Percentiles rank a stretch among this genome's conserved stretches.
Conservation (phyloP, 2,888 invertebrate genomes). For the Julus scanicus region DNA sequence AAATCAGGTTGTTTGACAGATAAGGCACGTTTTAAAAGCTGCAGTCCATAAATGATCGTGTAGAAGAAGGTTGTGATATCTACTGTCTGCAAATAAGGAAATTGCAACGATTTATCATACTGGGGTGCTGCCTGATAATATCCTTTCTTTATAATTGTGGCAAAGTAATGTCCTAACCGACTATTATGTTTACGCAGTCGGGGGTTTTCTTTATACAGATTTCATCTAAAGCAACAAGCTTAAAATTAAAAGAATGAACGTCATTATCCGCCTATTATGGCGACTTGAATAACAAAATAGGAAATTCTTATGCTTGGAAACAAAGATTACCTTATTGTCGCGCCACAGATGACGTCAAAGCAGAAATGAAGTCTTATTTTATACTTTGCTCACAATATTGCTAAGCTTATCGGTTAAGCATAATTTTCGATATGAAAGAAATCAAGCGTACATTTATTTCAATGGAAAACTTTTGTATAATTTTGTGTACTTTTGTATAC, state of each 20-base stretch:
- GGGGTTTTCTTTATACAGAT: slow-evolving; percentile 26
- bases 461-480: background rate
- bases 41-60: slow-evolving; percentile 4
- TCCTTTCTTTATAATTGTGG: slow-evolving; percentile 43
- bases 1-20: slow-evolving; percentile 45
- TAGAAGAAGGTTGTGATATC: slow-evolving; percentile 11
- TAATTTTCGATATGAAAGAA: background rate
- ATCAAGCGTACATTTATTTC: background rate
- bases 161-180: slow-evolving; percentile 34
- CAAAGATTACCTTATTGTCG: slow-evolving; percentile 6
- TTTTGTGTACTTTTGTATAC: too few species aligned
- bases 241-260: slow-evolving; percentile 43
- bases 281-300: slow-evolving; percentile 43
- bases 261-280: slow-evolving; percentile 37
- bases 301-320: slow-evolving; percentile 8
- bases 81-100: slow-evolving; percentile 38
- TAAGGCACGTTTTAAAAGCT: slow-evolving; percentile 36
- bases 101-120: slow-evolving; percentile 32
- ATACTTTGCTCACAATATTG: background rate
- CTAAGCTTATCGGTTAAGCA: background rate
- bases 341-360: background rate
- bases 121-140: slow-evolving; percentile 22
- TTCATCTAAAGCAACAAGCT: slow-evolving; percentile 31
- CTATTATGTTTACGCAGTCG: slow-evolving; percentile 40
- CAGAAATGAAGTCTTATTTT: background rate